phyloP scores from a whole-genome alignment of 2,113 vertebrate genomes.

The Isichthys henryi region DNA sequence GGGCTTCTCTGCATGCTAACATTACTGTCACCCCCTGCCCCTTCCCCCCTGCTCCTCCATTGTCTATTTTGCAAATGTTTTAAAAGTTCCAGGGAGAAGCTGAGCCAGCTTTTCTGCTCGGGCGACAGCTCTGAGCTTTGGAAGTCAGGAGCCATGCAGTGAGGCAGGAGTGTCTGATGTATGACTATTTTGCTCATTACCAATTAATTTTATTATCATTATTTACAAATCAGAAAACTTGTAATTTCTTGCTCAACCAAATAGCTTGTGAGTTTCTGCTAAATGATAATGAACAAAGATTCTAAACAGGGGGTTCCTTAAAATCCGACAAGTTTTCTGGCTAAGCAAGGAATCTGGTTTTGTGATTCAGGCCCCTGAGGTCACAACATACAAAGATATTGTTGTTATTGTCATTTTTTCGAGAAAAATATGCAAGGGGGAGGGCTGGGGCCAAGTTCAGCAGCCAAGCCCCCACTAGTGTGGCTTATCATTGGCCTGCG shows the following conservation, averaged over 20 bases:
- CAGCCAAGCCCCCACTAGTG: conserved; percentile 30
- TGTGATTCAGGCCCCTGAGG: conserved; percentile 49
- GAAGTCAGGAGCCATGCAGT: too few species aligned
- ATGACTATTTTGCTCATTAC: conserved; percentile 75
- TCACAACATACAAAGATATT: conserved; percentile 66
- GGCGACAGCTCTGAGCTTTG: conserved; percentile 66
- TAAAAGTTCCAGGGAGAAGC: conserved; percentile 60
- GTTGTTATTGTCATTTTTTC: conserved; percentile 22
- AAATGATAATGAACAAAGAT: neutral
- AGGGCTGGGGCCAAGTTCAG: conserved; percentile 28
- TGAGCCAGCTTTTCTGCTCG: conserved; percentile 60
- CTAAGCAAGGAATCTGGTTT: neutral
- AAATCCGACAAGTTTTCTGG: neutral
- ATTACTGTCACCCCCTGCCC: conserved; percentile 49
- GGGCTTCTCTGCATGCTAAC: conserved; percentile 66
- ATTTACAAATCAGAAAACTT: conserved; percentile 61
- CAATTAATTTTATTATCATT: conserved; percentile 74
- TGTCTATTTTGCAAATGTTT: conserved; percentile 68
- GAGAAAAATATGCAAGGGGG: conserved; percentile 42
- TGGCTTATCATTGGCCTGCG: neutral
- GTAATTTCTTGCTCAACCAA: neutral
- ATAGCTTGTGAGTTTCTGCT: neutral
- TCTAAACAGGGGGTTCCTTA: neutral
- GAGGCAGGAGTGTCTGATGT: conserved; percentile 61
- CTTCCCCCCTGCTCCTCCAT: conserved; percentile 41